A percentile compares a stretch with the other conserved stretches of the same genome.
Conservation (phyloP, 2,888 invertebrate species). For the Callyntrura guangdongensis region DNA sequence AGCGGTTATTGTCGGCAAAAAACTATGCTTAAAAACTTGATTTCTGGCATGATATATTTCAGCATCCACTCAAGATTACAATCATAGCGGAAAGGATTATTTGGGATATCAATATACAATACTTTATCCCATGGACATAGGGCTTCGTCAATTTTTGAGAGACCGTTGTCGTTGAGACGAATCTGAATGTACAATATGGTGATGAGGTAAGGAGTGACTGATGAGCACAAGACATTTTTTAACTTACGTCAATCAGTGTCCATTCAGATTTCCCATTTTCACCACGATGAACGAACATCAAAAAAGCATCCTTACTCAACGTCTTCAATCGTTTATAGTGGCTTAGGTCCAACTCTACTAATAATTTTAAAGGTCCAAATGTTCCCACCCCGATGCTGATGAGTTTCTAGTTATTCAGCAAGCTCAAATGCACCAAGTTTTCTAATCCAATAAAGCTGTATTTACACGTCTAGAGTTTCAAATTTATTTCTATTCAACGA, state of each 20-base stretch:
- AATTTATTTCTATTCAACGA: slow-evolving; percentile 80
- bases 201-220: background rate
- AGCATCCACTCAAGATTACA: slow-evolving; percentile 83
- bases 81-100: slow-evolving; percentile 88
- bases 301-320: slow-evolving; percentile 89
- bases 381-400: slow-evolving; percentile 88
- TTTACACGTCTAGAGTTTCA: too few relatives aligned
- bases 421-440: slow-evolving; percentile 86
- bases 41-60: slow-evolving; percentile 75
- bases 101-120: slow-evolving; percentile 89
- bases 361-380: slow-evolving; percentile 87
- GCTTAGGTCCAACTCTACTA: slow-evolving; percentile 88
- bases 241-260: slow-evolving; percentile 81
- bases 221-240: background rate
- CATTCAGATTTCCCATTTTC: slow-evolving; percentile 75
- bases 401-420: slow-evolving; percentile 90
- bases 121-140: slow-evolving; percentile 91
- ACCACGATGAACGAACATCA: slow-evolving; percentile 77
- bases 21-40: background rate
- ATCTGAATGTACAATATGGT: slow-evolving; percentile 87
- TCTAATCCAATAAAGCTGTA: slow-evolving; percentile 79
- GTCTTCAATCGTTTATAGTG: slow-evolving; percentile 89
- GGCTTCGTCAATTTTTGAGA: slow-evolving; percentile 89
- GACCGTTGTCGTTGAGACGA: slow-evolving; percentile 91
- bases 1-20: too few relatives aligned